Evolutionary conservation across 2,888 invertebrate species (phyloP).

Genomic region (Clepsis dumicolana): DNA sequence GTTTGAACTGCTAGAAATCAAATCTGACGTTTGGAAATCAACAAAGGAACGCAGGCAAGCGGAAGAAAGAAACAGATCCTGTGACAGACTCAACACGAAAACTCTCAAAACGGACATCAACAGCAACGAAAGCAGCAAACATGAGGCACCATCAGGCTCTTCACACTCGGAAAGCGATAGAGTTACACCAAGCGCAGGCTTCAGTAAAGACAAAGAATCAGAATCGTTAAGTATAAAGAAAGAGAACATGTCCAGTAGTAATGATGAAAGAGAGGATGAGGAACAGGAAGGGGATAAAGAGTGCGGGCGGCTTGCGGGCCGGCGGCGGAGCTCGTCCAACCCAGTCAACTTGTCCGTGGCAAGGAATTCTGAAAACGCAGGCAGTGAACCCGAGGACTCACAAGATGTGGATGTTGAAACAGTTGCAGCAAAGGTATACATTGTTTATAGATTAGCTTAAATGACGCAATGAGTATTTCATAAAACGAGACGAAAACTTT

Average conservation of each 20-base stretch:
- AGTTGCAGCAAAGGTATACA: constrained; percentile 79
- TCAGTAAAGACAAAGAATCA: constrained; percentile 80
- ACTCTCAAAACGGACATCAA: constrained; percentile 81
- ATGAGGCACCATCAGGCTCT: constrained; percentile 81
- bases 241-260: constrained; percentile 84
- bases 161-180: constrained; percentile 83
- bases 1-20: constrained; percentile 93
- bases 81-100: constrained; percentile 80
- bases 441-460: neutral
- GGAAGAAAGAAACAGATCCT: constrained; percentile 81
- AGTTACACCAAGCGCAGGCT: constrained; percentile 78
- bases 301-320: constrained; percentile 82
- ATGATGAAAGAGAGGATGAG: constrained; percentile 83
- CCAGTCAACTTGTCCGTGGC: constrained; percentile 92
- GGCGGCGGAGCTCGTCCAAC: constrained; percentile 91
- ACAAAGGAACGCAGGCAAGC: constrained; percentile 83
- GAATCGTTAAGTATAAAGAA: constrained; percentile 82
- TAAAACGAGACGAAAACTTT: neutral
- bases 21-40: constrained; percentile 91
- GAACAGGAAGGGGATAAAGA: constrained; percentile 80
- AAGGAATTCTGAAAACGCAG: constrained; percentile 84
- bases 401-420: constrained; percentile 85
- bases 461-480: neutral
- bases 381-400: constrained; percentile 85
- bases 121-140: constrained; percentile 84